Conservation (phyloP, 1,140 invertebrate species). For the Batillaria attramentaria region DNA sequence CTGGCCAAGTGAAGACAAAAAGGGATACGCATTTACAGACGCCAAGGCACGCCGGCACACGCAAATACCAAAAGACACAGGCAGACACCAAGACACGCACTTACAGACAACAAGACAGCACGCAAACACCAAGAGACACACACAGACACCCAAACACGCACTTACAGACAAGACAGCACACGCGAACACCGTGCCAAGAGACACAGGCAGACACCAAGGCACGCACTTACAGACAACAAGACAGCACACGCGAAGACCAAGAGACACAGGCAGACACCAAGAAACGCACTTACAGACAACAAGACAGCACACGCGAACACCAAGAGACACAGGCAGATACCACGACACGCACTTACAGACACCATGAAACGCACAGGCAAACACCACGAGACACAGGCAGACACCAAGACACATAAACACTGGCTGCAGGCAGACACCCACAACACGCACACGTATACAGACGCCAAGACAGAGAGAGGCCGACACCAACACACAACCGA, state of each 20-base stretch:
- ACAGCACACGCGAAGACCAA: not conserved
- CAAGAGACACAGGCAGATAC: not conserved
- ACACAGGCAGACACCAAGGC: not conserved
- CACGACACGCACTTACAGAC: not conserved
- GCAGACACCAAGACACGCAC: not conserved
- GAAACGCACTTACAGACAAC: no score
- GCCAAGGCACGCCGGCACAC: no score
- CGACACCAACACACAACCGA: not conserved
- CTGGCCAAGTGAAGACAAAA: not conserved
- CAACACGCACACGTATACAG: not conserved
- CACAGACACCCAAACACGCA: slow-evolving; percentile 6
- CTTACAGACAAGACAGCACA: no score
- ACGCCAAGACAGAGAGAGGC: not conserved
- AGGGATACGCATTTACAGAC: no score
- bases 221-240: not conserved
- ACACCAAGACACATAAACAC: slow-evolving; percentile 3
- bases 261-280: not conserved
- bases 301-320: not conserved
- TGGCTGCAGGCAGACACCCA: not conserved
- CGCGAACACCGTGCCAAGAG: no score
- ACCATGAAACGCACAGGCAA: not conserved
- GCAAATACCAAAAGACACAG: not conserved
- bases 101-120: not conserved
- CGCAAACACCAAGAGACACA: not conserved
- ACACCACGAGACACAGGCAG: not conserved